These are phyloP conservation scores for Limnodromus scolopaceus DNA, from an alignment of 2,797 vertebrate genomes.

Conservation along the genomic window DNA sequence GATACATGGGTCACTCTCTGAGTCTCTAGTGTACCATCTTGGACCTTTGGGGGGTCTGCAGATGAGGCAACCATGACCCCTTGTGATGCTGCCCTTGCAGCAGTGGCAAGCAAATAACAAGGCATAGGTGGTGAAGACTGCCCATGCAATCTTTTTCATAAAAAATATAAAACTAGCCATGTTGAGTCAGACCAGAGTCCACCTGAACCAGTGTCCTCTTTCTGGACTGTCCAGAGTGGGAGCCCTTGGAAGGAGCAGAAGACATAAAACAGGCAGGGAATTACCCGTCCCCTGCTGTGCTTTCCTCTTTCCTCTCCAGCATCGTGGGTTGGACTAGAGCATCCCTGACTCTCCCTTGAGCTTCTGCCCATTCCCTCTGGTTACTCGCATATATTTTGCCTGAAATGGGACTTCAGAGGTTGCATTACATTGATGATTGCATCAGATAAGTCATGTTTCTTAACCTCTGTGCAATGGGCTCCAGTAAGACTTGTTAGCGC, in stretches of 20 bases:
- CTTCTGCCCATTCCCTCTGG: background rate
- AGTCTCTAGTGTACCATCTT: background rate
- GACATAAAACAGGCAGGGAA: background rate
- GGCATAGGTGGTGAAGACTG: background rate
- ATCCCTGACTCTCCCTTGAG: background rate
- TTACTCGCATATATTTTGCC: background rate
- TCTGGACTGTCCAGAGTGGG: background rate
- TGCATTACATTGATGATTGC: background rate
- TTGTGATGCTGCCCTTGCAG: fast-evolving
- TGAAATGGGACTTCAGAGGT: background rate
- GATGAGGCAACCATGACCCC: background rate
- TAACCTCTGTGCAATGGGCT: background rate
- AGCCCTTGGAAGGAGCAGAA: background rate
- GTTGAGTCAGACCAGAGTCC: background rate
- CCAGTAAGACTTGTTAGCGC: slow-evolving; percentile 5
- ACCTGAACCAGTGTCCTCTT: background rate
- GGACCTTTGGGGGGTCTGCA: fast-evolving
- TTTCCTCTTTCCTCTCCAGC: background rate
- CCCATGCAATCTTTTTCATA: background rate
- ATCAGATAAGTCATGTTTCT: background rate
- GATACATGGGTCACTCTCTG: background rate
- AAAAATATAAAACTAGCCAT: background rate
- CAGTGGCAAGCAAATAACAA: background rate
- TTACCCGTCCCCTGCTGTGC: background rate
- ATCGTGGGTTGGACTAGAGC: background rate